Conservation (phyloP, 2,113 vertebrate species). For the Anarrhichthys ocellatus region DNA sequence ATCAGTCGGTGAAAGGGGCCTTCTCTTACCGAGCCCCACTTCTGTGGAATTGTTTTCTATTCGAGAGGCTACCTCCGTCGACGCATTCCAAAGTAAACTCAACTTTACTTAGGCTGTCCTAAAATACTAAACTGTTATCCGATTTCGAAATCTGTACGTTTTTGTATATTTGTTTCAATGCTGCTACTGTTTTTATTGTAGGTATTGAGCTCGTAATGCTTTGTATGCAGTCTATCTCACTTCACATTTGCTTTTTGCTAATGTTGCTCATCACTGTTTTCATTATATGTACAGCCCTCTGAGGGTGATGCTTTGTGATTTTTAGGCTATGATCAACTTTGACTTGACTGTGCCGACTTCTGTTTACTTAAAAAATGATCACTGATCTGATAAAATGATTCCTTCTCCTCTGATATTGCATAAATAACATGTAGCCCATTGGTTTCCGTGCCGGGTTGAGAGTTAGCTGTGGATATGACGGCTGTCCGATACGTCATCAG, state of each 20-base stretch:
- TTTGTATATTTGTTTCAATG: not conserved
- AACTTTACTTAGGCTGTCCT: not conserved
- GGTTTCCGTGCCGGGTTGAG: not conserved
- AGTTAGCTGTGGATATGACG: slow-evolving; percentile 20
- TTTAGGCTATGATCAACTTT: not conserved
- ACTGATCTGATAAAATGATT: not conserved
- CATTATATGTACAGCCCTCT: not conserved
- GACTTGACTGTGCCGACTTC: not conserved
- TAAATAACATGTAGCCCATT: not conserved
- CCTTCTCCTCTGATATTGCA: not conserved
- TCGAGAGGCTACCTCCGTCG: too few species aligned
- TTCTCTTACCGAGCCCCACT: too few species aligned
- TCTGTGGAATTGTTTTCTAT: too few species aligned
- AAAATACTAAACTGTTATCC: not conserved
- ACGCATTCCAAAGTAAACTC: not conserved
- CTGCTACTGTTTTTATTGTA: not conserved
- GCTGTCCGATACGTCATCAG: slow-evolving; percentile 60
- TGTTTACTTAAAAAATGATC: slow-evolving; percentile 9
- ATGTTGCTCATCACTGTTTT: not conserved
- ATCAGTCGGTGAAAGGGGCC: too few species aligned
- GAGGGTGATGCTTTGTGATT: not conserved
- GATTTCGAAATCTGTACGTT: not conserved
- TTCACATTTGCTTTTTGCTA: not conserved
- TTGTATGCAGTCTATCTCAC: not conserved
- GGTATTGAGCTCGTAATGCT: not conserved